Percentiles rank a stretch among this genome's conserved stretches.
Evolutionary conservation across 2,797 vertebrate genomes (phyloP).

Genomic region (Prionace glauca): DNA sequence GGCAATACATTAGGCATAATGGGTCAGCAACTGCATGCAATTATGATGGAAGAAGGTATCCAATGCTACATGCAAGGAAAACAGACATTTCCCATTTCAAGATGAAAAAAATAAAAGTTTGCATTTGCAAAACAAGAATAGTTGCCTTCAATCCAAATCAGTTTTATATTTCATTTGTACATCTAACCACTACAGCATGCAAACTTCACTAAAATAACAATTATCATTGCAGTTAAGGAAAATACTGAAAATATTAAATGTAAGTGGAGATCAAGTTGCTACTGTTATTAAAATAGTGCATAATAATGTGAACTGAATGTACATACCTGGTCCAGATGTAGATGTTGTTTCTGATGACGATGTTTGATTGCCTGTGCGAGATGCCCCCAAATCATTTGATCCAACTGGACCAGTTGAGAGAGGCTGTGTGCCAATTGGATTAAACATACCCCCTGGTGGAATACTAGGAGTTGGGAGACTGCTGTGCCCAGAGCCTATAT

Average conservation of each 20-base stretch:
- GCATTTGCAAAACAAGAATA: background rate
- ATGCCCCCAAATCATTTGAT: constrained; percentile 61
- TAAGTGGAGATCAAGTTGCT: background rate
- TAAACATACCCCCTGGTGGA: constrained; percentile 73
- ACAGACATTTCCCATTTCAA: background rate
- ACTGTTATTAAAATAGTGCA: background rate
- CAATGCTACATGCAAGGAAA: background rate
- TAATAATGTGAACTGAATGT: background rate
- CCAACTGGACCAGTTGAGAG: constrained; percentile 58
- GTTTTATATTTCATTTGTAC: background rate
- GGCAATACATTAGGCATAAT: background rate
- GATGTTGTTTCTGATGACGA: constrained; percentile 56
- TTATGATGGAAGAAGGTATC: background rate
- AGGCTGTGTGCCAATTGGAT: constrained; percentile 64
- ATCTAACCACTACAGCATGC: background rate
- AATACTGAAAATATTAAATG: background rate
- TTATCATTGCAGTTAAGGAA: background rate
- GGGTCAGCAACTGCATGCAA: background rate
- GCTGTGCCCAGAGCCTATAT: constrained; percentile 61
- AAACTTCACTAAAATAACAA: background rate
- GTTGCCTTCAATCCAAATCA: background rate
- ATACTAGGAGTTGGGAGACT: constrained; percentile 59
- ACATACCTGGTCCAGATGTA: constrained; percentile 57
- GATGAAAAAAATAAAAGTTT: background rate
- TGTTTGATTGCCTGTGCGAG: constrained; percentile 56